A percentile compares a stretch with the other conserved stretches of the same genome.
Conservation (phyloP, 2,888 invertebrate genomes). For the Girardia tigrina region DNA sequence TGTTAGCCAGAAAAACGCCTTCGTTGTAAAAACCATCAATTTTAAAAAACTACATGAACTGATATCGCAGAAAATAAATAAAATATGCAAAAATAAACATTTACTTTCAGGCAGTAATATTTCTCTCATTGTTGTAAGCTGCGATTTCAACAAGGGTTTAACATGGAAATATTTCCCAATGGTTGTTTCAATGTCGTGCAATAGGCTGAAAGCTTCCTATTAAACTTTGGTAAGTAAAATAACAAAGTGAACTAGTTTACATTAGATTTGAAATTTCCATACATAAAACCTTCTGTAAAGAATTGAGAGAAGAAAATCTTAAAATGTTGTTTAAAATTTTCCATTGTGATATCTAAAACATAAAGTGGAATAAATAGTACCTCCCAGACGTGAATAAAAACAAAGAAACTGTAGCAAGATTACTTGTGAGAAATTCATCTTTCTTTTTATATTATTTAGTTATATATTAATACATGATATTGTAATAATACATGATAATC, state of each 20-base stretch:
- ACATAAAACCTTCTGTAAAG: not conserved
- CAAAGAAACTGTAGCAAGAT: no score
- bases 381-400: no score
- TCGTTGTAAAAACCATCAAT: no score
- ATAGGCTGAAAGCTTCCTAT: not conserved
- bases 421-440: no score
- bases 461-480: no score
- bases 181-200: not conserved
- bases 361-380: no score
- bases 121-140: not conserved
- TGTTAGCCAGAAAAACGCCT: no score
- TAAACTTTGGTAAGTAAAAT: not conserved
- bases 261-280: not conserved
- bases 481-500: no score
- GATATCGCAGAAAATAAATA: no score
- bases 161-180: not conserved
- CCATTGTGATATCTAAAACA: not conserved
- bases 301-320: constrained; percentile 4
- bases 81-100: no score
- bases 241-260: not conserved
- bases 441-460: no score
- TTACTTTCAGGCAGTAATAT: not conserved
- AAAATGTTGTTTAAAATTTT: not conserved
- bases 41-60: no score
- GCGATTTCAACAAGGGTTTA: not conserved